A percentile compares a stretch with the other conserved stretches of the same genome.
phyloP scores from a whole-genome alignment of 2,888 invertebrate species.

The Cheilosia soror region DNA sequence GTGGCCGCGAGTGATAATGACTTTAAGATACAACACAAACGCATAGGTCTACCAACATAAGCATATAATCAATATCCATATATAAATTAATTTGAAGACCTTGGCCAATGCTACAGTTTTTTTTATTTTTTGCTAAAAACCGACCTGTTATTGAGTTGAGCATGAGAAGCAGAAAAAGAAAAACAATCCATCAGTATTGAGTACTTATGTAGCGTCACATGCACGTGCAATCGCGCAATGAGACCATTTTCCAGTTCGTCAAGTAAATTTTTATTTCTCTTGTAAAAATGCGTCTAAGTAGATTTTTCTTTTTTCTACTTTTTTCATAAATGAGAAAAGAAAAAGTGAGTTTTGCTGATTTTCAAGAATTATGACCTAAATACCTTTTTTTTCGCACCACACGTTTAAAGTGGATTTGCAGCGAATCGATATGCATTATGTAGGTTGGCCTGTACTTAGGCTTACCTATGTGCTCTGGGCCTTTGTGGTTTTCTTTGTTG shows the following conservation, averaged over 20 bases:
- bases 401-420: conserved; percentile 7
- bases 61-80: not conserved
- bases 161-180: not conserved
- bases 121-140: not conserved
- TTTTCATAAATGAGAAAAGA: not conserved
- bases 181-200: conserved; percentile 21
- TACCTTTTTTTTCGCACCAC: not conserved
- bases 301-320: not conserved
- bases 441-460: not conserved
- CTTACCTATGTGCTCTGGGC: not conserved
- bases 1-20: conserved; percentile 7
- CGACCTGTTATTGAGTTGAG: not conserved
- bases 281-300: conserved; percentile 8
- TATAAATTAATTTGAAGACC: not conserved
- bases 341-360: conserved; percentile 11
- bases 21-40: not conserved
- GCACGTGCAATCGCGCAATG: conserved; percentile 22
- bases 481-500: not conserved
- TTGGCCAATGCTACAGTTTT: conserved; percentile 9
- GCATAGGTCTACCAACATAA: not conserved
- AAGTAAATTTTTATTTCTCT: not conserved
- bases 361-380: conserved; percentile 22
- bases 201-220: not conserved
- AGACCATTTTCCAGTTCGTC: conserved; percentile 7
- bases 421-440: conserved; percentile 7